phyloP scores from a whole-genome alignment of 2,888 invertebrate genomes.

The Dendrolimus pini region DNA sequence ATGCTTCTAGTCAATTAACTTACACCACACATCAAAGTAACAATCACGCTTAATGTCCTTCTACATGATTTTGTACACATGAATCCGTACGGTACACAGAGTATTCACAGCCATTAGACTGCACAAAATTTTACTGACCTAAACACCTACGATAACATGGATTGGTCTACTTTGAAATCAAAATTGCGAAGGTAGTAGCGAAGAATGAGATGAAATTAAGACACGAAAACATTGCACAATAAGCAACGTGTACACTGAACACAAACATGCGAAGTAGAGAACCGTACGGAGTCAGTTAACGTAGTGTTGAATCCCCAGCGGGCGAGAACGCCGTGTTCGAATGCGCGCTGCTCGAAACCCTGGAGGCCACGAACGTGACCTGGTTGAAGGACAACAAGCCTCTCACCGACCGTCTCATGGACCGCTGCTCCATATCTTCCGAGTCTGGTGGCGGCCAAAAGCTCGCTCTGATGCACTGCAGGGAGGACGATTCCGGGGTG shows the following conservation, averaged over 20 bases:
- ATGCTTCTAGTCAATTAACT: constrained; percentile 64
- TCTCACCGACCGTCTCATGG: constrained; percentile 84
- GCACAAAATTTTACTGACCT: too few species aligned
- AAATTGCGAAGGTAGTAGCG: too few species aligned
- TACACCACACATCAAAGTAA: constrained; percentile 64
- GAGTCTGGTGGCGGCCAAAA: constrained; percentile 78
- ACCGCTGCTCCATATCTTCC: constrained; percentile 80
- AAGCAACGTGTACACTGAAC: neutral
- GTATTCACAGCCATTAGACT: neutral
- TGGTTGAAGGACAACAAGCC: constrained; percentile 95
- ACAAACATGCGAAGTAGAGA: constrained; percentile 12
- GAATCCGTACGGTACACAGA: constrained; percentile 40
- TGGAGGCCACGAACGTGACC: constrained; percentile 79
- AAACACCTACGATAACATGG: too few species aligned
- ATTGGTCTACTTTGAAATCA: too few species aligned
- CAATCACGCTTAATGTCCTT: constrained; percentile 38
- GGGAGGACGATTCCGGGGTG: constrained; percentile 88
- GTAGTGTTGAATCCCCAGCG: constrained; percentile 76
- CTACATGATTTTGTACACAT: constrained; percentile 16
- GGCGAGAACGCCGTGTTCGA: constrained; percentile 90
- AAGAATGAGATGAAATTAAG: constrained; percentile 6
- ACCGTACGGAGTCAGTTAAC: constrained; percentile 53
- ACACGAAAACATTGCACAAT: constrained; percentile 5
- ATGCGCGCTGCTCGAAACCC: constrained; percentile 80
- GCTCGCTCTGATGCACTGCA: constrained; percentile 85